Conservation (phyloP, 2,888 invertebrate genomes). For the Epinotia ramella region DNA sequence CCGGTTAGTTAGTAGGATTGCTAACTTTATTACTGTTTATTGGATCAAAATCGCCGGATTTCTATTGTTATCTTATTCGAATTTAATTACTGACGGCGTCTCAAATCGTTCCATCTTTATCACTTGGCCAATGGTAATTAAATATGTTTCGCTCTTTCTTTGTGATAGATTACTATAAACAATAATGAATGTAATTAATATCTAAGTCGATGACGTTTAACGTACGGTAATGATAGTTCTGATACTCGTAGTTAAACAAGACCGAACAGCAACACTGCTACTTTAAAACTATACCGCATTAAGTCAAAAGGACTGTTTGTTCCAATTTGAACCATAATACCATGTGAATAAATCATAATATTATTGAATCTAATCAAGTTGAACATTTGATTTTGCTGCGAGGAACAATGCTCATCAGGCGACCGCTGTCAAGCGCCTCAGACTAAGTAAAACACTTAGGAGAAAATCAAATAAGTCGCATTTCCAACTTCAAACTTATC, state of each 20-base stretch:
- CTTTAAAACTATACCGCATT: not conserved
- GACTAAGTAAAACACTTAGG: slow-evolving; percentile 3
- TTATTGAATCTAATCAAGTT: not conserved
- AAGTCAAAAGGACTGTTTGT: not conserved
- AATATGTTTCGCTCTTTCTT: no score
- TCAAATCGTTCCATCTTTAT: no score
- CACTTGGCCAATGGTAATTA: no score
- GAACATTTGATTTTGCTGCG: not conserved
- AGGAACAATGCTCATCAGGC: not conserved
- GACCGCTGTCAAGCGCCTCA: not conserved
- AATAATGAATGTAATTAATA: not conserved
- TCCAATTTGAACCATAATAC: not conserved
- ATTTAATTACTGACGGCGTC: no score
- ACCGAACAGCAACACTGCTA: not conserved
- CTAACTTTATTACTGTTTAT: slow-evolving; percentile 6
- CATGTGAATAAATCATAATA: not conserved
- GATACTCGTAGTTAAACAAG: not conserved
- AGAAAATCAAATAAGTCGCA: slow-evolving; percentile 6
- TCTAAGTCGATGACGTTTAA: not conserved
- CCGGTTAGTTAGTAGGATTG: not conserved
- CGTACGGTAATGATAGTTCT: not conserved
- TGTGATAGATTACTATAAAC: not conserved
- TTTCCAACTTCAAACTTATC: not conserved
- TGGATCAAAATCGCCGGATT: slow-evolving; percentile 6
- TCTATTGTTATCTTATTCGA: not conserved